Evolutionary conservation across 2,888 invertebrate genomes (phyloP).

Genomic region (Keiferia lycopersicella): DNA sequence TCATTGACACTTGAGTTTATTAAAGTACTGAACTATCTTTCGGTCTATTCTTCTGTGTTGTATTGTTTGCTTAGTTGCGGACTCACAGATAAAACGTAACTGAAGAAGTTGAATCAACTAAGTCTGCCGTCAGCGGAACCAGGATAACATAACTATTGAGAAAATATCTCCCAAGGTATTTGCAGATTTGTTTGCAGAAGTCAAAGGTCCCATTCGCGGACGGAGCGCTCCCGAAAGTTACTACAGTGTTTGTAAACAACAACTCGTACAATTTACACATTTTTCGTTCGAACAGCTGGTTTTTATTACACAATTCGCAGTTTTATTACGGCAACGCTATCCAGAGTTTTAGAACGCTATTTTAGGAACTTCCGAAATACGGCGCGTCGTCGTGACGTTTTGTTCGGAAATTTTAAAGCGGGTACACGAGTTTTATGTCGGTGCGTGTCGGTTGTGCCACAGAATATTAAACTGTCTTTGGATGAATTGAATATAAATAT

Average conservation of each 20-base stretch:
- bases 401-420: slow-evolving; percentile 14
- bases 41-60: too few species aligned
- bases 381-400: slow-evolving; percentile 20
- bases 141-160: not conserved
- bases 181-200: not conserved
- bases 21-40: too few species aligned
- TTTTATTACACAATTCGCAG: slow-evolving; percentile 62
- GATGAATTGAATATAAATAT: not conserved
- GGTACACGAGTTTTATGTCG: slow-evolving; percentile 1
- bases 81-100: too few species aligned
- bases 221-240: slow-evolving; percentile 16
- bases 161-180: not conserved
- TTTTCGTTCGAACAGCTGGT: slow-evolving; percentile 61
- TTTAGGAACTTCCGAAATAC: slow-evolving; percentile 28
- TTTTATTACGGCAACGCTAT: slow-evolving; percentile 56
- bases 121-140: not conserved
- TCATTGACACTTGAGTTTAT: not conserved
- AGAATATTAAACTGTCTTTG: not conserved
- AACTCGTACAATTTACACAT: slow-evolving; percentile 57
- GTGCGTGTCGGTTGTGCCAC: not conserved
- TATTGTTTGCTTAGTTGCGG: too few species aligned
- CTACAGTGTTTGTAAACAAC: slow-evolving; percentile 42
- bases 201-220: slow-evolving; percentile 11
- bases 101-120: too few species aligned
- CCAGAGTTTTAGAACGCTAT: slow-evolving; percentile 50